phyloP scores from a whole-genome alignment of 1,140 invertebrate species.

The Galleria mellonella region DNA sequence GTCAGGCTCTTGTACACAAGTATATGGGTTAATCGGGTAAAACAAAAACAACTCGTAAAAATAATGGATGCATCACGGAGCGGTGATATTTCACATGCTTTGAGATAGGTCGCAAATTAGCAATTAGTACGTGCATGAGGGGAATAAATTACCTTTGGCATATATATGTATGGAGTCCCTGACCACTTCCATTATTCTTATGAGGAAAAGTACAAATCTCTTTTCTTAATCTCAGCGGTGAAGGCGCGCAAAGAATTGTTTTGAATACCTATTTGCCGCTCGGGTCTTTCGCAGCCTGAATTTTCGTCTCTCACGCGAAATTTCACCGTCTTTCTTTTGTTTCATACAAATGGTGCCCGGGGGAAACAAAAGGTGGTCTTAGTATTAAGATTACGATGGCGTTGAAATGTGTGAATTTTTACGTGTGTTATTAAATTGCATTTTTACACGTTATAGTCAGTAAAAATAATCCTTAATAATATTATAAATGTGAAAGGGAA shows the following conservation, averaged over 20 bases:
- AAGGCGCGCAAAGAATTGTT: constrained; percentile 27
- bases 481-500: no score
- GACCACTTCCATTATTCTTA: constrained; percentile 31
- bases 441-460: background rate
- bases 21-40: constrained; percentile 62
- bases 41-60: constrained; percentile 40
- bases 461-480: no score
- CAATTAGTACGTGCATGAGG: constrained; percentile 3
- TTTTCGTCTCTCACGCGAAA: constrained; percentile 15
- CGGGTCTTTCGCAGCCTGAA: constrained; percentile 11
- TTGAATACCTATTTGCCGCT: constrained; percentile 32
- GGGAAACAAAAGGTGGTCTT: constrained; percentile 14
- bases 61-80: background rate
- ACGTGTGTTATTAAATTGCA: background rate
- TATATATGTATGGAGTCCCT: constrained; percentile 7
- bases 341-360: constrained; percentile 20
- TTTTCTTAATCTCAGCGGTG: constrained; percentile 32
- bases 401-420: constrained; percentile 8
- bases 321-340: constrained; percentile 18
- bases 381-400: constrained; percentile 28
- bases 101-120: background rate
- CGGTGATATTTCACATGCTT: background rate
- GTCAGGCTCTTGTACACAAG: constrained; percentile 58
- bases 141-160: constrained; percentile 18
- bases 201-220: constrained; percentile 32